Evolutionary conservation across 1,140 invertebrate species (phyloP), one percentile per base, ranked within the genome.

Genomic region (Caenorhabditis latens): DNA sequence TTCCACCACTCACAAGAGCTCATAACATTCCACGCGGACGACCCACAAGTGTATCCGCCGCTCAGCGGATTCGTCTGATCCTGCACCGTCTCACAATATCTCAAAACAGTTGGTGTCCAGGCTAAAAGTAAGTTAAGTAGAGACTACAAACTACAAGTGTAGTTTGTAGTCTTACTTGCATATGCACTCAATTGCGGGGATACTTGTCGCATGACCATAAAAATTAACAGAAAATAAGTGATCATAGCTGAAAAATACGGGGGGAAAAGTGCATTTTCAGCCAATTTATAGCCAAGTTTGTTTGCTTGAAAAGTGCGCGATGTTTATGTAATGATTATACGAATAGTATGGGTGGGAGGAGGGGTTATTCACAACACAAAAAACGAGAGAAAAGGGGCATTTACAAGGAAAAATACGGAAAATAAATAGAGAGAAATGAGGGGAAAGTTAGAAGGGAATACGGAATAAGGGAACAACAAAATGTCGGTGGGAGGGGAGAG

Each of bases 391-490:
- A n/a, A n/a, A n/a, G n/a, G 9, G 21, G 5, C 24, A 63, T 63
- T 63, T 63, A 63, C 61, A 63, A 40, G 24, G 61, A 71, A 61
- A n/a, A 16, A 61, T n/a, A n/a, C 57, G 32, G 32, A 32, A 46
- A 71, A 65, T 65, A 65, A 71, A 71, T 19, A 67, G 9, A 71
- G 9, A 19, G 24, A 46, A 16, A 8, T 40, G 1, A 32, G 61
- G n/a, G 61, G 24, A 46, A 43, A 71, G n/a, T 63, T 2, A 63
- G 21, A 63, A 11, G 32, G 8, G 24, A 40, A 14, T 14, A 46
- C 11, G 24, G 65, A 16, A 11, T 40, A 46, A 19, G 19, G 19
- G 13, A 43, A 32, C 19, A 3, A 14, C 14, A 2, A 71, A n/a
- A 43, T 32, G 21, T 79, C 7, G 43, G 13, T 6, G 0, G 21